Evolutionary conservation across 1,140 invertebrate genomes (phyloP).

Genomic region (Atta cephalotes): DNA sequence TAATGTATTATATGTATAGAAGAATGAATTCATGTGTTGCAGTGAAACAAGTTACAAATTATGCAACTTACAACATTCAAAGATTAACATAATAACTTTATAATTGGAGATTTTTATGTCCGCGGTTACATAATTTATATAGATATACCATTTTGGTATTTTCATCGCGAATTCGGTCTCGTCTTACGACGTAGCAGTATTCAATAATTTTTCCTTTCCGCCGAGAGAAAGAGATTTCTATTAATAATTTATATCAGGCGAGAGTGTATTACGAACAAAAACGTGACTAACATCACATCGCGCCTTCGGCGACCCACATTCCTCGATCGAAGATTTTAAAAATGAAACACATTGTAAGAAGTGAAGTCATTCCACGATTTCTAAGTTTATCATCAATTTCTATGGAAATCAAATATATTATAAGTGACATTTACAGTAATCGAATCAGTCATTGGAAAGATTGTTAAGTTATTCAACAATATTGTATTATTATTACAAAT

Average conservation of each 20-base stretch:
- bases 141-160: neutral
- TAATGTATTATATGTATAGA: neutral
- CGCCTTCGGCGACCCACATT: slow-evolving; percentile 40
- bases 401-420: neutral
- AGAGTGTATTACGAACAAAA: slow-evolving; percentile 50
- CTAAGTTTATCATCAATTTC: neutral
- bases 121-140: neutral
- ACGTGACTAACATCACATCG: slow-evolving; percentile 45
- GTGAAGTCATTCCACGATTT: neutral
- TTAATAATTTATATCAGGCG: slow-evolving; percentile 56
- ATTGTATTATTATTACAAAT: neutral
- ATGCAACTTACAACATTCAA: neutral
- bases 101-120: slow-evolving; percentile 27
- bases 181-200: slow-evolving; percentile 14
- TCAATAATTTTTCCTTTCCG: slow-evolving; percentile 28
- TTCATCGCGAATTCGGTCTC: neutral
- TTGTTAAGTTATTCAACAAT: neutral
- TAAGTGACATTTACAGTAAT: neutral
- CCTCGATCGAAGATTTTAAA: slow-evolving; percentile 42
- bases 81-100: slow-evolving; percentile 38
- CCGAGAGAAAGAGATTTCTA: slow-evolving; percentile 41
- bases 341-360: slow-evolving; percentile 30
- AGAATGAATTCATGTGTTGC: neutral
- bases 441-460: neutral
- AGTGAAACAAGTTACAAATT: slow-evolving; percentile 11